Conservation (phyloP, 2,113 vertebrate genomes). For the Pica pica region DNA sequence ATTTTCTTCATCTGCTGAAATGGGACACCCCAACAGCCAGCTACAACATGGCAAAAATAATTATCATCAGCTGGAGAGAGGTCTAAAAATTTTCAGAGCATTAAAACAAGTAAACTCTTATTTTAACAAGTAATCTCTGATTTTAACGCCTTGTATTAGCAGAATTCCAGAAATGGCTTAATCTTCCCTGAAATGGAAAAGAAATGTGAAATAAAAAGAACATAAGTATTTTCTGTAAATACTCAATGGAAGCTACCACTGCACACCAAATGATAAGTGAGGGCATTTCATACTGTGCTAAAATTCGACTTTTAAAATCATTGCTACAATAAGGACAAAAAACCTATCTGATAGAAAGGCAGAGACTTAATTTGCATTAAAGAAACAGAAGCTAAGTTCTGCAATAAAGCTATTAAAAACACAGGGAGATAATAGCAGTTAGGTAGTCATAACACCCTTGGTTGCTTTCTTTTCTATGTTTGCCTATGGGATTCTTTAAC, state of each 20-base stretch:
- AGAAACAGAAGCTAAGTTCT: neutral
- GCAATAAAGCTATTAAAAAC: neutral
- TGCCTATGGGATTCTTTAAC: neutral
- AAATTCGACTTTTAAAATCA: neutral
- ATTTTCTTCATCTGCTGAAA: neutral
- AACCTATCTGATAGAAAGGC: neutral
- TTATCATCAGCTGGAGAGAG: neutral
- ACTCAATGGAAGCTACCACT: neutral
- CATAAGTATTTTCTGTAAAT: neutral
- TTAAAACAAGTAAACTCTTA: neutral
- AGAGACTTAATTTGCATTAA: neutral
- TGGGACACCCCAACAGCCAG: neutral
- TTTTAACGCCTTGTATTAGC: neutral
- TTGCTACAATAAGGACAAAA: neutral
- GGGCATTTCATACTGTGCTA: neutral
- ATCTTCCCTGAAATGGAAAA: neutral
- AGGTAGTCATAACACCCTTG: neutral
- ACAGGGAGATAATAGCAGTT: neutral
- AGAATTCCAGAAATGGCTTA: neutral
- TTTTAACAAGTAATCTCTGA: neutral
- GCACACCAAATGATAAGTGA: neutral
- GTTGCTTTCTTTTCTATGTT: neutral
- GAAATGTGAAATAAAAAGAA: neutral
- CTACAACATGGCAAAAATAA: neutral
- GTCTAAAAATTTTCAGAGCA: neutral